Percentiles rank a stretch among this genome's conserved stretches.
Conservation (phyloP, 2,888 invertebrate species). For the Clepsis dumicolana region DNA sequence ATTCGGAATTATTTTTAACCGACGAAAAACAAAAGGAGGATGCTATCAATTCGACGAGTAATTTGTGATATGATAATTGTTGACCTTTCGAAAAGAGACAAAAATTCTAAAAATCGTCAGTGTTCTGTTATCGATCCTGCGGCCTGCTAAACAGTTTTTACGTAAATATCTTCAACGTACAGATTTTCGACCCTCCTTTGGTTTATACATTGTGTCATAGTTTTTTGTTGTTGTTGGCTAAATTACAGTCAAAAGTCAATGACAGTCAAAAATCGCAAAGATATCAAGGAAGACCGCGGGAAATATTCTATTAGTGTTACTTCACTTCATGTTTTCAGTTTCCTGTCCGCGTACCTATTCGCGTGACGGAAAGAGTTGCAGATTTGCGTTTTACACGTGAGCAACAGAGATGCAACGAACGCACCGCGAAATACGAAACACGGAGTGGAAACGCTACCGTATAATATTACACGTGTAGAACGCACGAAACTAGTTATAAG, state of each 20-base stretch:
- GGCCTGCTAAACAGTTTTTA: no score
- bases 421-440: background rate
- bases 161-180: no score
- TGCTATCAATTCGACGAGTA: no score
- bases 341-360: background rate
- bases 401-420: background rate
- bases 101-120: no score
- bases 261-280: slow-evolving; percentile 17
- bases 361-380: slow-evolving; percentile 1
- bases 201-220: slow-evolving; percentile 18
- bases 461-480: slow-evolving; percentile 19
- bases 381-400: background rate
- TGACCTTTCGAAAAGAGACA: no score
- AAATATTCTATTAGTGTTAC: background rate
- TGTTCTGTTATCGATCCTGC: no score
- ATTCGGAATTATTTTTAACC: no score
- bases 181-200: no score
- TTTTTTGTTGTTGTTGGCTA: slow-evolving; percentile 12
- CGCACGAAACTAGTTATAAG: slow-evolving; percentile 35
- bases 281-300: slow-evolving; percentile 6
- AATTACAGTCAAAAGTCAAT: slow-evolving; percentile 12
- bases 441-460: background rate
- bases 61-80: no score
- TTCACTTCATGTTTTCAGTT: background rate
- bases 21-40: no score